Evolutionary conservation across 1,140 invertebrate species (phyloP).

Genomic region (Spodoptera litura): DNA sequence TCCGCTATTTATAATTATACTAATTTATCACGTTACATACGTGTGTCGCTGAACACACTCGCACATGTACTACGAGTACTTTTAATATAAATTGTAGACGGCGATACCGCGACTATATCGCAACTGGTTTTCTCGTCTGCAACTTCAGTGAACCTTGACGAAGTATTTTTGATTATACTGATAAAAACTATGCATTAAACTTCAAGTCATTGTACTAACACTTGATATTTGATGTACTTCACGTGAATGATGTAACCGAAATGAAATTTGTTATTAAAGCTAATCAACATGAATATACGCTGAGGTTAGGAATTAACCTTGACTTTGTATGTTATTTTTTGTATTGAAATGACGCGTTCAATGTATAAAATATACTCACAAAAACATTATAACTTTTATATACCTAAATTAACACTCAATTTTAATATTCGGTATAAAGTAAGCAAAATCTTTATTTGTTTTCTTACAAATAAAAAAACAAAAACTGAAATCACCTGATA

Average conservation of each 20-base stretch:
- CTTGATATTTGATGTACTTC: neutral
- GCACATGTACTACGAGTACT: conserved; percentile 10
- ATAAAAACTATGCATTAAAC: neutral
- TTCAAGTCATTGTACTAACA: neutral
- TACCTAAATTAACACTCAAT: neutral
- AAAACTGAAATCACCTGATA: neutral
- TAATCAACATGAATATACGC: neutral
- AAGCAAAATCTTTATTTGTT: neutral
- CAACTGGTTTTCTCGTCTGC: conserved; percentile 1
- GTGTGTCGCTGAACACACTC: conserved; percentile 23
- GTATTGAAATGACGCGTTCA: no score
- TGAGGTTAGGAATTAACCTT: conserved; percentile 33
- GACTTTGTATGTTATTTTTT: neutral
- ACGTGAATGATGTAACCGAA: neutral
- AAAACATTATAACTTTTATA: neutral
- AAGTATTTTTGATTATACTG: neutral
- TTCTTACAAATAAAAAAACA: neutral
- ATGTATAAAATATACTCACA: neutral
- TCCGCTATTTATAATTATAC: neutral
- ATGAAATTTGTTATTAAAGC: neutral
- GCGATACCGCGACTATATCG: neutral
- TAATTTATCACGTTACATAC: neutral
- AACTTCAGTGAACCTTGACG: neutral
- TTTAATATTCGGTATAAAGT: no score
- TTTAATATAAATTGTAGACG: no score